Evolutionary conservation across 2,888 invertebrate species (phyloP), one percentile per base, ranked within the genome.

Genomic region (Erebia palarica): DNA sequence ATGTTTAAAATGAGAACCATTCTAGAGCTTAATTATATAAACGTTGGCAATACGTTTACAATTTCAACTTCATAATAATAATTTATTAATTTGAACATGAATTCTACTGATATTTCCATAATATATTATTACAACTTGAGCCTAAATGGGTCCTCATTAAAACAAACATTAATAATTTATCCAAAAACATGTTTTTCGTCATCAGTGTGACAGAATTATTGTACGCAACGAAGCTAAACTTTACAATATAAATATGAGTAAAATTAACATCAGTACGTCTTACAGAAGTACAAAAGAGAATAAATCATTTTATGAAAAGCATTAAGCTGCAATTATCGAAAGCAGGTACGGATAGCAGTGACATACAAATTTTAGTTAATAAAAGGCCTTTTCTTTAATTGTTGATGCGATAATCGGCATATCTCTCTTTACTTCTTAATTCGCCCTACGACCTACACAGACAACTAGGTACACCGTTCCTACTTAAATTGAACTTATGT

Each of bases 181-280:
- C 16, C 42, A 42, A 65, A 65, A 65, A 65, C n/a, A 1, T 65
- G 9, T 36, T 55, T 65, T 55, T 36, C 36, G 53, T 63, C 49
- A n/a, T 49, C 18, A 49, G 47, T 11, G 5, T 44, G 47, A 49
- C 13, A 21, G 7, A 14, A 4, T 36, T 44, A 60, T 21, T 63
- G 49, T 63, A 49, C 49, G 63, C 63, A 47, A 63, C 49, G 21
- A 63, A 65, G 18, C 11, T 57, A 9, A 59, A 67, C 63, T 69
- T 67, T 65, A 68, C 65, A 71, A 69, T 67, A 73, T 55, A 70
- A 69, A 58, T 71, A 70, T 65, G 51, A 36, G 47, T 65, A 64
- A 63, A 73, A 70, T 64, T 51, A 68, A 68, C 36, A 70, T 61
- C 21, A 61, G 55, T 47, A 70, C 65, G 27, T 60, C 51, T 44